phyloP scores from a whole-genome alignment of 2,113 vertebrate genomes.

The Ctenomys sociabilis region DNA sequence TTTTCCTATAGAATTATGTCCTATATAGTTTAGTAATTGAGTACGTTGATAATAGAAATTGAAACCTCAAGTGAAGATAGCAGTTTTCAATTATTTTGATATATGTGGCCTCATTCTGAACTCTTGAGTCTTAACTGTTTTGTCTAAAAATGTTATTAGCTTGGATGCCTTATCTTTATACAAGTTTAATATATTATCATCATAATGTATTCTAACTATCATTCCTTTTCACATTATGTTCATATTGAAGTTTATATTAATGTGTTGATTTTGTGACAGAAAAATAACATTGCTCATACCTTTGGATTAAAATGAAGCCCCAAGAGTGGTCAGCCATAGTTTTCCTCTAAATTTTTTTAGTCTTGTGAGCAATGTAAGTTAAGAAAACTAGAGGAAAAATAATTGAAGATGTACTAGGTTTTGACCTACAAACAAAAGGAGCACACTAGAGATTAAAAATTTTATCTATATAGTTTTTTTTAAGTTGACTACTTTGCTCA shows the following conservation, averaged over 20 bases:
- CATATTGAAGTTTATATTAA: conserved; percentile 26
- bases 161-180: conserved; percentile 35
- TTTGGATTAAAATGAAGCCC: not conserved
- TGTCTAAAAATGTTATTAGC: conserved; percentile 18
- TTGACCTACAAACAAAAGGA: conserved; percentile 43
- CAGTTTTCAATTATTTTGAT: conserved; percentile 44
- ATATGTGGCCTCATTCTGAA: not conserved
- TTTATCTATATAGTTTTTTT: conserved; percentile 58
- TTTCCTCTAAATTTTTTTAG: conserved; percentile 28
- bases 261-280: conserved; percentile 33
- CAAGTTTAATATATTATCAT: conserved; percentile 36
- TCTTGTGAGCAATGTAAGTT: conserved; percentile 11
- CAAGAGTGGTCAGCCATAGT: not conserved
- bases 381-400: conserved; percentile 35
- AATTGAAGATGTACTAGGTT: conserved; percentile 51
- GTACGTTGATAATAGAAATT: conserved; percentile 16
- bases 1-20: conserved; percentile 29
- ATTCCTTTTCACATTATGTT: conserved; percentile 30
- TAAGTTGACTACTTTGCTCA: conserved; percentile 49
- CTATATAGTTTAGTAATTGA: not conserved
- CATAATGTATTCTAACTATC: conserved; percentile 21
- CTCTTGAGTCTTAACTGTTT: conserved; percentile 7
- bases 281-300: conserved; percentile 11
- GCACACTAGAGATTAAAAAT: conserved; percentile 50
- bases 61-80: not conserved